These are phyloP conservation scores for Oryzias javanicus DNA, from an alignment of 2,113 vertebrate species.

Conservation along the genomic window DNA sequence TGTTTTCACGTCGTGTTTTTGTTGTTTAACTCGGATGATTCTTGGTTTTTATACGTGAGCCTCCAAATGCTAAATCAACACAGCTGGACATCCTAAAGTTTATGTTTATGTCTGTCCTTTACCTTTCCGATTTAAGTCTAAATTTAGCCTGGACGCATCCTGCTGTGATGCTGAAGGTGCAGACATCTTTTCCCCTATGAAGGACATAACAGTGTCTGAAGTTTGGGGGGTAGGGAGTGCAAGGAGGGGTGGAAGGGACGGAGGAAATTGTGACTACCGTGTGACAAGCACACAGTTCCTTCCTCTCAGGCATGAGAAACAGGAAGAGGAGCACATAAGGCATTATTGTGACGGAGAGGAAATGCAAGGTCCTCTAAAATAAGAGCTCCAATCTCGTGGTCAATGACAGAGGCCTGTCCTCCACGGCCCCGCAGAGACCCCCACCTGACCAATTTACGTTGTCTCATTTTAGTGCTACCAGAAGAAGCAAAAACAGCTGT, in stretches of 20 bases:
- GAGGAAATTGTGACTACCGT: slow-evolving; percentile 77
- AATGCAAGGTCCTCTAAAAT: slow-evolving; percentile 80
- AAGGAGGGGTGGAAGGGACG: slow-evolving; percentile 27
- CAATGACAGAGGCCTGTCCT: slow-evolving; percentile 69
- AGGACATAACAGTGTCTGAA: slow-evolving; percentile 75
- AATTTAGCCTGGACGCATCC: slow-evolving; percentile 69
- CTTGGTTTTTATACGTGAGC: slow-evolving; percentile 15
- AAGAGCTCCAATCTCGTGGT: slow-evolving; percentile 71
- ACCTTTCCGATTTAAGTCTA: slow-evolving; percentile 70
- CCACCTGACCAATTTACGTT: background rate
- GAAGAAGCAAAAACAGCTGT: no score
- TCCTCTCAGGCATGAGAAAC: slow-evolving; percentile 80
- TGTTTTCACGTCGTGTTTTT: slow-evolving; percentile 11
- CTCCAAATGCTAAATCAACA: slow-evolving; percentile 70
- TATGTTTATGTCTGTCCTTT: slow-evolving; percentile 76
- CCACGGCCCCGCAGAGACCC: slow-evolving; percentile 55
- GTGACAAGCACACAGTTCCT: slow-evolving; percentile 78
- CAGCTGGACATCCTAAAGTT: slow-evolving; percentile 74
- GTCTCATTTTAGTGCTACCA: no score
- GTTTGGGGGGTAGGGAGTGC: slow-evolving; percentile 50
- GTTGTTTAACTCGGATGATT: background rate
- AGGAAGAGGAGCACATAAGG: slow-evolving; percentile 77
- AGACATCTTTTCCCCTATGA: slow-evolving; percentile 73
- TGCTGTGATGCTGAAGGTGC: slow-evolving; percentile 71
- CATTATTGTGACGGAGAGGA: slow-evolving; percentile 82